A percentile compares a stretch with the other conserved stretches of the same genome.
These are phyloP conservation scores for Plebejus argus DNA, from an alignment of 2,888 invertebrate genomes.

Conservation along the genomic window DNA sequence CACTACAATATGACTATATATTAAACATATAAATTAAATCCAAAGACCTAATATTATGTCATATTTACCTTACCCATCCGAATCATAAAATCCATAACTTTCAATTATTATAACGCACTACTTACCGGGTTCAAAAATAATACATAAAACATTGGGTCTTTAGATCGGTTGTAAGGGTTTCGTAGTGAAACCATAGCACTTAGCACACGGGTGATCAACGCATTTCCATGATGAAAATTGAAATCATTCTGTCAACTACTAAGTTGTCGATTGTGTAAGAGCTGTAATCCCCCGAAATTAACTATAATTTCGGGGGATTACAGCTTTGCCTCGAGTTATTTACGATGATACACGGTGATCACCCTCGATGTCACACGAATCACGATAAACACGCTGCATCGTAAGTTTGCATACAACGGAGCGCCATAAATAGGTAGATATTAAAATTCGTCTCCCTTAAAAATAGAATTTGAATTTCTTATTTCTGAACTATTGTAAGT, in stretches of 20 bases:
- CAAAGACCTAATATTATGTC: not conserved
- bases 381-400: not conserved
- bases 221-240: not conserved
- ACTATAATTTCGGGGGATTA: no score
- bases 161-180: not conserved
- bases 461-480: no score
- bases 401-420: not conserved
- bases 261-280: no score
- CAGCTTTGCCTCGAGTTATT: not conserved
- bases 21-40: not conserved
- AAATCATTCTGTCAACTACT: no score
- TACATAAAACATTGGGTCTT: not conserved
- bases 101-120: not conserved
- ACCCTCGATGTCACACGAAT: not conserved
- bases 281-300: no score
- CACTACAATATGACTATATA: not conserved
- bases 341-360: not conserved
- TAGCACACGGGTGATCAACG: not conserved
- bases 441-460: no score
- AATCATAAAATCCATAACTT: not conserved
- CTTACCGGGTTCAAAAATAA: not conserved
- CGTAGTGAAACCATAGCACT: not conserved
- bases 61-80: not conserved
- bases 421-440: no score
- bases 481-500: no score